Evolutionary conservation across 2,888 invertebrate genomes (phyloP), one percentile per base, ranked within the genome.

Genomic region (Drepana falcataria): DNA sequence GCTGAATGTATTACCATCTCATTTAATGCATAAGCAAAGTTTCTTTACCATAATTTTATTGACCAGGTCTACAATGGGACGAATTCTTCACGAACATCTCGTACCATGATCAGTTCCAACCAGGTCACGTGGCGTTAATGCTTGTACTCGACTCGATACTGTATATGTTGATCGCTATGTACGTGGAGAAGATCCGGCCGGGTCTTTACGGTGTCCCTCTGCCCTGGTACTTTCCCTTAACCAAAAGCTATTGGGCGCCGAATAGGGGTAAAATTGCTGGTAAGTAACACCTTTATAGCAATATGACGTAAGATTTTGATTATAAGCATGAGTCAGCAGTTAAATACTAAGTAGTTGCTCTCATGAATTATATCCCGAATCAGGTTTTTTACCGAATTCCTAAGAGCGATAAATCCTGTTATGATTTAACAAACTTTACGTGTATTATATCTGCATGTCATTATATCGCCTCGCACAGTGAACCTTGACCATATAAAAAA

Each of bases 101-200:
- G 0, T 93, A 94, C 52, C 96, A 96, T 75, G 96, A 97, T 72
- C 82, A 92, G 48, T 91, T 96, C 54, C 92, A 94, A 5, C 88
- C 97, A 54, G 95, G 94, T 1, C 92, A 94, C 63, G 92, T 95
- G 41, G 91, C 95, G 49, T 69, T 96, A 0, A 94, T 97, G 92
- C 84, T 98, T 69, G 75, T 96, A 52, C 65, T 96, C 0, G 96
- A 96, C 70, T 82, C 93, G 0, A 63, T 95, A 37, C 59, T 97
- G 0, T 97, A 97, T 76, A 92, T 96, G 75, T 55, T 94, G 4
- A 85, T 98, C 35, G 95, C 98, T 0, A 91, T 97, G 81, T 98
- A 98, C 73, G 91, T 98, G 37, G 97, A 98, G 82, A 96, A 95
- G 60, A 93, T 98, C 52, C 93, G 94, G 59, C 98, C 98, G 0